A percentile compares a stretch with the other conserved stretches of the same genome.
Evolutionary conservation across 2,888 invertebrate genomes (phyloP).

Genomic region (Pollenia amentaria): DNA sequence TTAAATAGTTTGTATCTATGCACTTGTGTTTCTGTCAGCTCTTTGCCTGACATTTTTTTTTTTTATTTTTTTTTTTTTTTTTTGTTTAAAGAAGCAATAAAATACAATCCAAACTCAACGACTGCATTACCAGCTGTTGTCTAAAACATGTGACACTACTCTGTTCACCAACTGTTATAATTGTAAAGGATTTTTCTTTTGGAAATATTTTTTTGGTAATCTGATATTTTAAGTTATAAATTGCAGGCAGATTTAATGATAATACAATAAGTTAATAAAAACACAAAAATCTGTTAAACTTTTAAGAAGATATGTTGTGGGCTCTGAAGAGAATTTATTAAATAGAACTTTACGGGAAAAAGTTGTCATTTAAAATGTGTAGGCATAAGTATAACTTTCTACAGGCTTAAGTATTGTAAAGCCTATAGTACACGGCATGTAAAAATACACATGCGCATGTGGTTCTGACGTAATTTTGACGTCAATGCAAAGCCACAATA

Average conservation of each 20-base stretch:
- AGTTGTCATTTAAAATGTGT: no score
- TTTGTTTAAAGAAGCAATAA: slow-evolving; percentile 32
- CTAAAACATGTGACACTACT: slow-evolving; percentile 66
- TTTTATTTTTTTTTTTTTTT: slow-evolving; percentile 1
- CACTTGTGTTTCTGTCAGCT: slow-evolving; percentile 34
- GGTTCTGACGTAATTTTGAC: no score
- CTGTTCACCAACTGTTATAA: slow-evolving; percentile 56
- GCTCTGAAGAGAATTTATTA: slow-evolving; percentile 16
- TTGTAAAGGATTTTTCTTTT: slow-evolving; percentile 13
- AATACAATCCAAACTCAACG: slow-evolving; percentile 63
- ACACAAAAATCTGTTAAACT: background rate
- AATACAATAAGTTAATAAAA: slow-evolving; percentile 39
- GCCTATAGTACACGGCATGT: no score
- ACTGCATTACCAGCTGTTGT: slow-evolving; percentile 45
- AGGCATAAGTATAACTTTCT: no score
- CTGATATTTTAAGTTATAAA: slow-evolving; percentile 49
- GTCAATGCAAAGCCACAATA: no score
- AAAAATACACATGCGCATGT: no score
- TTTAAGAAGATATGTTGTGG: background rate
- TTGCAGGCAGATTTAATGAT: slow-evolving; percentile 36
- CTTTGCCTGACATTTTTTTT: slow-evolving; percentile 3
- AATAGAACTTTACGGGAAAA: background rate
- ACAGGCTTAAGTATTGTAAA: no score
- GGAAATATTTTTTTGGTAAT: slow-evolving; percentile 45
- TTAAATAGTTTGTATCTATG: slow-evolving; percentile 25